Conservation (phyloP, 2,113 vertebrate species). For the Brachypodius melanocephalos region DNA sequence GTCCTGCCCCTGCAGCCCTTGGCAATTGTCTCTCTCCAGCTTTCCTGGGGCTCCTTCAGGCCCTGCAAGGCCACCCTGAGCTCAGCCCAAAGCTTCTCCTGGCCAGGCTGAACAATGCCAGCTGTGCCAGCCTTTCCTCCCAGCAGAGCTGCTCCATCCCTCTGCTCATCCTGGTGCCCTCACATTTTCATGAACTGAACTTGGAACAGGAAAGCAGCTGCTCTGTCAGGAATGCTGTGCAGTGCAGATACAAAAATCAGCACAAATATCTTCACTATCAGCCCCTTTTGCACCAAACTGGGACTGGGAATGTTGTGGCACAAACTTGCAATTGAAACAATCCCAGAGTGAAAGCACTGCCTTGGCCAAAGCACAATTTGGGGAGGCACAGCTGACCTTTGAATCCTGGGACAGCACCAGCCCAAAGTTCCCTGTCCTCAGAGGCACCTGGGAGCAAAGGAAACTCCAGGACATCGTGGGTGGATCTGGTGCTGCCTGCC, state of each 20-base stretch:
- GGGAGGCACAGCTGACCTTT: neutral
- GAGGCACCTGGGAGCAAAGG: neutral
- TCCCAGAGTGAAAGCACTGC: neutral
- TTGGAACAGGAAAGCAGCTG: neutral
- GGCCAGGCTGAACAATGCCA: neutral
- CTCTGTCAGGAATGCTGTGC: neutral
- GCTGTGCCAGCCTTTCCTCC: neutral
- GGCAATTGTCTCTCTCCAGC: neutral
- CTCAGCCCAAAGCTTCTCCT: neutral
- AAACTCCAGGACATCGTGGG: neutral
- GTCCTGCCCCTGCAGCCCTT: fast-evolving
- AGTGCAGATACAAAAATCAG: neutral
- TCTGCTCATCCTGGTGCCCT: neutral
- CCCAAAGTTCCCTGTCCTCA: neutral
- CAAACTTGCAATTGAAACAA: neutral
- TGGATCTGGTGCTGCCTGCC: neutral
- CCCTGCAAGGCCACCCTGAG: neutral
- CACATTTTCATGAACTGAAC: neutral
- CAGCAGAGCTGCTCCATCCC: neutral
- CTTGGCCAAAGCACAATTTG: neutral
- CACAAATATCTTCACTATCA: neutral
- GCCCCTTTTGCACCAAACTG: neutral
- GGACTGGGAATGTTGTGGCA: neutral
- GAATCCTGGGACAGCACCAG: neutral
- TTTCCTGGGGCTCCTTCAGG: neutral